Conservation (phyloP, 1,140 invertebrate genomes). For the Fragariocoptes setiger region DNA sequence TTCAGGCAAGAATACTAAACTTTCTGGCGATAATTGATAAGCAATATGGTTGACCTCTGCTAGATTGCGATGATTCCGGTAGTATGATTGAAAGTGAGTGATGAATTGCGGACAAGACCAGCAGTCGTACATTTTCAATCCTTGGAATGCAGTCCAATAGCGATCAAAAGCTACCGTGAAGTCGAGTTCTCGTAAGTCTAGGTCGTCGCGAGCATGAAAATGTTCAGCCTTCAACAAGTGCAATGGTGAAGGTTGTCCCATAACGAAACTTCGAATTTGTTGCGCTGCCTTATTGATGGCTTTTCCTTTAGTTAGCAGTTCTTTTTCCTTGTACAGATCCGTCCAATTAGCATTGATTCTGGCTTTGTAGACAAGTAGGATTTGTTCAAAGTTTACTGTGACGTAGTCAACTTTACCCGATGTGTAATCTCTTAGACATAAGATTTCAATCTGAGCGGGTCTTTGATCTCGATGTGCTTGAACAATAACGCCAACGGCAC, state of each 20-base stretch:
- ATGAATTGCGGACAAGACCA: background rate
- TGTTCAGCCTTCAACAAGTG: background rate
- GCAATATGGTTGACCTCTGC: constrained; percentile 34
- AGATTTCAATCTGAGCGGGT: background rate
- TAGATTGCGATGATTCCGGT: background rate
- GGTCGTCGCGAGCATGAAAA: background rate
- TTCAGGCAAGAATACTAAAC: constrained; percentile 50
- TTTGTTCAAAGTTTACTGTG: background rate
- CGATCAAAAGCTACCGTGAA: background rate
- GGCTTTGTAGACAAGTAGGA: background rate
- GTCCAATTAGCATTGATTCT: background rate
- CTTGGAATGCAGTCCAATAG: background rate
- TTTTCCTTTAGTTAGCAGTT: background rate
- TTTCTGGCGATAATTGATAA: constrained; percentile 44
- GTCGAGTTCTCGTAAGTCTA: background rate
- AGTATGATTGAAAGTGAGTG: background rate
- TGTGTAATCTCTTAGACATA: background rate
- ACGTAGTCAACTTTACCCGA: background rate
- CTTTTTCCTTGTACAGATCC: background rate
- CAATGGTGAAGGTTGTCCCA: background rate
- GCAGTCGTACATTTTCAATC: background rate
- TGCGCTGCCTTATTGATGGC: background rate
- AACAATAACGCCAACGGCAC: background rate
- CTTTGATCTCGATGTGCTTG: background rate
- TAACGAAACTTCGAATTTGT: background rate